A percentile compares a stretch with the other conserved stretches of the same genome.
These are phyloP conservation scores for Netelia fuscicornis DNA, from an alignment of 2,888 invertebrate genomes.

Conservation along the genomic window DNA sequence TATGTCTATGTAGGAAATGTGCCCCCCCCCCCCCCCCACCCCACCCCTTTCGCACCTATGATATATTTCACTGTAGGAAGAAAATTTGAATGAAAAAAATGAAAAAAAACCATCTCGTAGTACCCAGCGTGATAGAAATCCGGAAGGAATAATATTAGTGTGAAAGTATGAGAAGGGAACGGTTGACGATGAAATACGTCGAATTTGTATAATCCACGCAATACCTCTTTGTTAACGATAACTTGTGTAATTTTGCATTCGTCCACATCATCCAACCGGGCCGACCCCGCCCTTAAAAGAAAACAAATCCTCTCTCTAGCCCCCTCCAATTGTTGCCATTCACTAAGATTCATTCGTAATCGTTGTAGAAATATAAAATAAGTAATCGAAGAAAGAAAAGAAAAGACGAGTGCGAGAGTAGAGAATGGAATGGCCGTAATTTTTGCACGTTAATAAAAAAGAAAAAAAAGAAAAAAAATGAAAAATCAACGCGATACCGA, in stretches of 20 bases:
- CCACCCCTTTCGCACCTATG: constrained; percentile 57
- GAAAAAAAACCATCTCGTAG: constrained; percentile 37
- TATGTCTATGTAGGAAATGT: constrained; percentile 67
- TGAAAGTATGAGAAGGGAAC: constrained; percentile 28
- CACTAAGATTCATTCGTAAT: constrained; percentile 57
- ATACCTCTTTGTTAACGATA: constrained; percentile 40
- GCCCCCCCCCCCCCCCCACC: neutral
- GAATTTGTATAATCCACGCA: constrained; percentile 45
- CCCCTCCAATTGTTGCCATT: constrained; percentile 63
- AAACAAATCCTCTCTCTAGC: constrained; percentile 34
- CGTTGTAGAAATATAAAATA: constrained; percentile 65
- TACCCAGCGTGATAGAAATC: constrained; percentile 47
- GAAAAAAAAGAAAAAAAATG: constrained; percentile 46
- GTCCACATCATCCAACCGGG: constrained; percentile 30
- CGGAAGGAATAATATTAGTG: constrained; percentile 49
- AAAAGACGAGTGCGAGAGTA: constrained; percentile 53
- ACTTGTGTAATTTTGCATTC: constrained; percentile 48
- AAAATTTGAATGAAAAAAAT: constrained; percentile 15
- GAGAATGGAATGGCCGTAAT: constrained; percentile 66
- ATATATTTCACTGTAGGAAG: neutral
- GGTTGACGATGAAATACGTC: constrained; percentile 11
- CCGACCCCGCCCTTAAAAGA: constrained; percentile 1
- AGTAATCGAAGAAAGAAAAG: constrained; percentile 55
- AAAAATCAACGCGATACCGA: constrained; percentile 40
- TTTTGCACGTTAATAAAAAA: constrained; percentile 69